Evolutionary conservation across 2,113 vertebrate genomes (phyloP), one percentile per base, ranked within the genome.

Genomic region (Calyptommatus sinebrachiatus): DNA sequence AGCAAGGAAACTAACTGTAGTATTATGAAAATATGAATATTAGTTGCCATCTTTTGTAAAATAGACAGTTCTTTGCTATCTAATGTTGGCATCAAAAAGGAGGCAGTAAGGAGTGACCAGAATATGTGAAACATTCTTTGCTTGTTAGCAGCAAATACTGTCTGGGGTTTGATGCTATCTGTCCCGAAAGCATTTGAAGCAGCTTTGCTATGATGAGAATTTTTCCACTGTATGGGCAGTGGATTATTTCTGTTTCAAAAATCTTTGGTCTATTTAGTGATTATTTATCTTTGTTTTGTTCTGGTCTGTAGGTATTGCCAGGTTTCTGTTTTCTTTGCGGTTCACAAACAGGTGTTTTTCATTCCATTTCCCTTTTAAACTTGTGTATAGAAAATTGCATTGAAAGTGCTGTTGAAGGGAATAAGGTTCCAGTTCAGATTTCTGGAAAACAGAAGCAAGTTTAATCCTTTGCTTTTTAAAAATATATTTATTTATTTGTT

Each of bases 121-220:
- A n/a, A 76, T 22, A 45, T 3, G 14, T 76, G 24, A 46, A n/a
- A 24, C 22, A 26, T 62, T 14, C 6, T 31, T 45, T 63, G 12
- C 22, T 14, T 63, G 16, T n/a, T 65, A 66, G 26, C 16, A 76
- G 41, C 18, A 66, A 46, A 76, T 48, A 20, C 61, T 8, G 10
- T 48, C 26, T 48, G 62, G 6, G 8, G 26, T 41, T 18, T 48
- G 16, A 20, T 48, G 45, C 41, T 48, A 29, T 66, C 62, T 46
- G n/a, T 66, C 74, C 45, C 66, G 26, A 2, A 66, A 46, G 14
- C 14, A 76, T 45, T 66, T 65, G n/a, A 76, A 65, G 41, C 35
- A 76, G 41, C 41, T 76, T 76, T 76, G 14, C 41, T 76, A 48
- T 66, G 62, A 66, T 48, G 41, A 66, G 41, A 76, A 66, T 48